These are phyloP conservation scores for Cantharis rufa DNA, from an alignment of 2,888 invertebrate species.

Conservation along the genomic window DNA sequence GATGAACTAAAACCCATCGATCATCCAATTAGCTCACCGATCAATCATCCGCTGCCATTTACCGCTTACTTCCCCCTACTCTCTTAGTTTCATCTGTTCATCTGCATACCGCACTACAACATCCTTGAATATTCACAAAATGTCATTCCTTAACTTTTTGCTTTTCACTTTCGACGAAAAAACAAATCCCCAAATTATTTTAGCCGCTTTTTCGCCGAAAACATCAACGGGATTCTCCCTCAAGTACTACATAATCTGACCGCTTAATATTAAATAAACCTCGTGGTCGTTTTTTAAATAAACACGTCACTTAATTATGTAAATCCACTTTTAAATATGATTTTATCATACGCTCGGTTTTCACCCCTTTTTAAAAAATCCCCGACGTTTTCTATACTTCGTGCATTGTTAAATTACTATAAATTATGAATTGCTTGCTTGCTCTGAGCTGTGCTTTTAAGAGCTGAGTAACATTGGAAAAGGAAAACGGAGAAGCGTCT, in stretches of 20 bases:
- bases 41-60: constrained; percentile 72
- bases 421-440: constrained; percentile 47
- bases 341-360: constrained; percentile 24
- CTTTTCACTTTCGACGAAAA: background rate
- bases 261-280: constrained; percentile 31
- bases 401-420: constrained; percentile 45
- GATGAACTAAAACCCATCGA: constrained; percentile 65
- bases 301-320: constrained; percentile 43
- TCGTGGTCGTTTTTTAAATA: constrained; percentile 37
- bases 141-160: constrained; percentile 39
- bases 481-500: constrained; percentile 38
- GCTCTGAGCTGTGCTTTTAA: constrained; percentile 45
- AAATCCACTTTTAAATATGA: constrained; percentile 39
- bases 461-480: constrained; percentile 42
- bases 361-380: constrained; percentile 16
- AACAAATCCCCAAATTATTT: background rate
- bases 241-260: constrained; percentile 30
- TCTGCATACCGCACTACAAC: constrained; percentile 51
- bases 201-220: background rate
- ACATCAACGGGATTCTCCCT: constrained; percentile 8
- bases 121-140: constrained; percentile 26
- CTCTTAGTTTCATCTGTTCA: constrained; percentile 50
- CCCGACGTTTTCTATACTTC: constrained; percentile 36
- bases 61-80: constrained; percentile 47
- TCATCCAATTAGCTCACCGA: constrained; percentile 77